Evolutionary conservation across 2,797 vertebrate species (phyloP), one percentile per base, ranked within the genome.

Genomic region (Coreius guichenoti): DNA sequence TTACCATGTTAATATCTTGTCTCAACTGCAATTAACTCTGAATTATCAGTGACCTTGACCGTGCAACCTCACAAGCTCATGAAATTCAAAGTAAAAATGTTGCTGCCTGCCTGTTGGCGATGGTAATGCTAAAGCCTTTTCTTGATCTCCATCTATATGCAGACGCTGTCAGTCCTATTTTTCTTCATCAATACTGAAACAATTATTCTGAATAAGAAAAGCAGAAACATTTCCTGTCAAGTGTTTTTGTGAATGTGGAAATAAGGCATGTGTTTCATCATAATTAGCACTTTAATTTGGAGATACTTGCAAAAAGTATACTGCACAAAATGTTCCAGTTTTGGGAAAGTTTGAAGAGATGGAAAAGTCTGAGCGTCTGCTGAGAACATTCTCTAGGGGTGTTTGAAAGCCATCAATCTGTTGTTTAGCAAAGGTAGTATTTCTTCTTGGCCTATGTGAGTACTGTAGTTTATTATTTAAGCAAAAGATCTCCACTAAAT

Each of bases 21-120:
- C 82, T 88, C 83, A 80, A 51, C 86, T 76, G 80, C 85, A 86
- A 88, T 89, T 89, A 89, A 33, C 84, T 80, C 69, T 80, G 65
- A 88, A 84, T 88, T 85, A 89, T 80, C 82, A 23, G 2, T 86
- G 85, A 89, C 88, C 88, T 89, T 89, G 88, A 82, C 65, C 39
- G 21, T 9, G 13, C n/a, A 73, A 88, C 86, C 86, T 85, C 43
- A 56, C 82, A 82, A 56, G 82, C 84, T 84, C 63, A 58, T 81
- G 68, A 83, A 86, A 86, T 88, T 88, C 87, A 86, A 83, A 69
- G 69, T 78, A 86, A 79, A 54, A 19, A 61, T 72, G 67, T 79
- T 39, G 49, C 3, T 12, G 26, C 43, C 45, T 65, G 75, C 49
- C 84, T 81, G 61, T 54, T 82, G 82, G 69, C 49, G 14, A 47